Base-by-base conservation (phyloP, 2,113 vertebrate genomes). In the Pachycephala philippinensis region DNA sequence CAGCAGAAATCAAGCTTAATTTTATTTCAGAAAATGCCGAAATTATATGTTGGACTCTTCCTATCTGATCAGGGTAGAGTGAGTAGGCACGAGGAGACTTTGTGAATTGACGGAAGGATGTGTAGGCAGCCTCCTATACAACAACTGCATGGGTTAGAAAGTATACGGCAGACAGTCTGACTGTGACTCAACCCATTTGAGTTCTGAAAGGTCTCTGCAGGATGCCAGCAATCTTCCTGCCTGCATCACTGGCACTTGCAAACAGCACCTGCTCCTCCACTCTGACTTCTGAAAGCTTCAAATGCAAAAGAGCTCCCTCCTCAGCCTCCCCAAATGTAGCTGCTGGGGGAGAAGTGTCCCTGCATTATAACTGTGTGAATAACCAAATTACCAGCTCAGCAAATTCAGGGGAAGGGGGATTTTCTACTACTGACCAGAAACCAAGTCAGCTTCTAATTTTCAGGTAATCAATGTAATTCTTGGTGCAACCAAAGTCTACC, bases 71-170 rank as follows among this genome's bases (percentile, higher is more conserved):
- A 93, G 82, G 80, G 54, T 77, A 85, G 89, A 95, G 86, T 44
- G 93, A 96, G 95, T 86, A 93, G 95, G 95, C 93, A 93, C 4
- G 22, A 80, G 78, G 45, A 91, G 75, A 70, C 82, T 75, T 61
- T 85, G 85, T 96, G 96, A 96, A 94, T 71, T 90, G 89, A 78
- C 2, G 82, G 93, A 92, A 93, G 84, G 95, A 93, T 90, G 94
- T 81, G 95, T 96, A 91, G 97, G 97, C 93, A 91, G 95, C 71
- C 86, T 97, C 89, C 88, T 89, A 56, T 97, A 91, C 64, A 95
- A 95, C 79, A 92, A 95, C 89, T 70, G 81, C 74, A 94, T 15
- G 54, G 77, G 70, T 70, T 92, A 84, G 63, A 88, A 92, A 93
- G 89, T 76, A 23, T 64, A 85, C 1, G 7, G 87, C 66, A 91